Evolutionary conservation across 2,888 invertebrate species (phyloP), one percentile per base, ranked within the genome.

Genomic region (Thymelicus sylvestris): DNA sequence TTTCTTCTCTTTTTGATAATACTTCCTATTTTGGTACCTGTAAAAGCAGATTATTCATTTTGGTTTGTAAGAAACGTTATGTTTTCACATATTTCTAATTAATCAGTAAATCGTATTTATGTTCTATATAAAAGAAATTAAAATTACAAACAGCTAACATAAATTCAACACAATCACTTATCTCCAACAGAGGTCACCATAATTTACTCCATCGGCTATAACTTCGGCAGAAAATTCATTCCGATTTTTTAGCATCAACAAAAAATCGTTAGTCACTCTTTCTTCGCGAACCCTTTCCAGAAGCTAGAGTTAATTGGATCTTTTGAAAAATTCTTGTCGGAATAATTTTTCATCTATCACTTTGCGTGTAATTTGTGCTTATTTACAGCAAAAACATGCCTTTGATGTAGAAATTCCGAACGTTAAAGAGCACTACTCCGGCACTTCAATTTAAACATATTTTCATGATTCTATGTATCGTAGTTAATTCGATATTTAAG

Each of bases 271-370:
- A 87, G 88, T 88, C 88, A 88, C 80, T 80, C 80, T 83, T 84
- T 79, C 84, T 82, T 82, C 81, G 75, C 82, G 83, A 86, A 87
- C 86, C 87, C 86, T 85, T 89, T 86, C 83, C 84, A 87, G 86
- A 81, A 83, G 80, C 78, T 80, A 74, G 80, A 83, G 85, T 87
- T 89, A 89, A 89, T 89, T 89, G 88, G 87, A 87, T 88, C 89
- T 87, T 88, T 89, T 88, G 87, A 88, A 87, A 84, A 84, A 84
- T 81, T 83, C 81, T 81, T 81, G 77, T 76, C 75, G 78, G 84
- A 86, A 86, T 84, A 83, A 85, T 83, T 86, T 88, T 87, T 87
- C 86, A 83, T 88, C 87, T 86, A 88, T 86, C 83, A 83, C 80
- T 83, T 84, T 81, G 79, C 79, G 78, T 77, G 80, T 82, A 81